phyloP scores from a whole-genome alignment of 2,888 invertebrate species.

The Pecten maximus region DNA sequence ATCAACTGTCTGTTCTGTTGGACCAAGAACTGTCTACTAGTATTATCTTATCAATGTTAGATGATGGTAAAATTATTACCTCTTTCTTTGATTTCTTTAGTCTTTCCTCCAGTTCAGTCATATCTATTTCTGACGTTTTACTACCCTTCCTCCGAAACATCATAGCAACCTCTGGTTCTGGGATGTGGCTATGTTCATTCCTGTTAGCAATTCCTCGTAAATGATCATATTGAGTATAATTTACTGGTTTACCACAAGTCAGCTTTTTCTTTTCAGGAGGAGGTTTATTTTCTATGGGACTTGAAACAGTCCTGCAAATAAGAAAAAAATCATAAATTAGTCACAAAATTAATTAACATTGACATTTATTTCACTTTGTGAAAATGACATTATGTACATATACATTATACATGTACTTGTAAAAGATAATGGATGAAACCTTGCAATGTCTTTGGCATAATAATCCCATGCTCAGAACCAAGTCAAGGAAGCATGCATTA shows the following conservation, averaged over 20 bases:
- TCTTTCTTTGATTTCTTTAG: conserved; percentile 78
- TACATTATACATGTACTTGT: too few relatives aligned
- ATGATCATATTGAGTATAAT: conserved; percentile 94
- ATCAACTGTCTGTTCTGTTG: too few relatives aligned
- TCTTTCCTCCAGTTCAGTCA: conserved; percentile 78
- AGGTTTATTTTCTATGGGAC: background rate
- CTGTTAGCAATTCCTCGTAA: conserved; percentile 92
- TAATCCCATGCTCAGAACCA: too few relatives aligned
- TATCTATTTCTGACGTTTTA: conserved; percentile 77
- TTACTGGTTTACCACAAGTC: conserved; percentile 89
- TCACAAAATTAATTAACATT: too few relatives aligned
- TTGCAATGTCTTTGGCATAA: too few relatives aligned
- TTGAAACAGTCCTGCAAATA: background rate
- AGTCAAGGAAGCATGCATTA: too few relatives aligned
- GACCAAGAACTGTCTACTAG: too few relatives aligned
- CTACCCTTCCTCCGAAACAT: conserved; percentile 79
- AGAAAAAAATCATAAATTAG: background rate
- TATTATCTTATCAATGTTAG: too few relatives aligned
- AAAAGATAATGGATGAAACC: too few relatives aligned
- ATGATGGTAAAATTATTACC: too few relatives aligned
- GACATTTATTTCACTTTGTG: too few relatives aligned
- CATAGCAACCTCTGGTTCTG: conserved; percentile 87
- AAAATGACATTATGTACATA: too few relatives aligned
- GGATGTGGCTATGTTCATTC: conserved; percentile 91
- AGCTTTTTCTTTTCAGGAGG: conserved; percentile 73